Evolutionary conservation across 2,888 invertebrate species (phyloP).

Genomic region (Platycheirus albimanus): DNA sequence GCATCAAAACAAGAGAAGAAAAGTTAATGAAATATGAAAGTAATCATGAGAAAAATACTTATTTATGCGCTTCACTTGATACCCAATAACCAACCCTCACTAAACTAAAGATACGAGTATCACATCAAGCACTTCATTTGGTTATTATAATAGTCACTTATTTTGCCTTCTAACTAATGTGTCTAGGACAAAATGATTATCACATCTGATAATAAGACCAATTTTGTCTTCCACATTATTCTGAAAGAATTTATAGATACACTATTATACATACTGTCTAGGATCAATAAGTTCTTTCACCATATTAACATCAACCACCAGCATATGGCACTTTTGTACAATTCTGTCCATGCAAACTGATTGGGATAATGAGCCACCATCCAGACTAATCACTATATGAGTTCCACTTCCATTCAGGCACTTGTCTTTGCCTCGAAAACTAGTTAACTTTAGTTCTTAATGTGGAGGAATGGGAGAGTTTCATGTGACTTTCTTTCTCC

Average conservation of each 20-base stretch:
- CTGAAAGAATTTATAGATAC: constrained; percentile 28
- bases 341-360: constrained; percentile 54
- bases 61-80: neutral
- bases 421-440: neutral
- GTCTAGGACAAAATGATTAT: no score
- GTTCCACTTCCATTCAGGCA: constrained; percentile 22
- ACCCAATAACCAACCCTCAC: no score
- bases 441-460: constrained; percentile 17
- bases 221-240: constrained; percentile 20
- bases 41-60: constrained; percentile 2
- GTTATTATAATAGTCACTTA: constrained; percentile 20
- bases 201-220: constrained; percentile 41
- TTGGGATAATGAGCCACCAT: constrained; percentile 64
- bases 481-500: constrained; percentile 52
- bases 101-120: no score
- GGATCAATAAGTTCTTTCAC: constrained; percentile 42
- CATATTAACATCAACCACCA: no score
- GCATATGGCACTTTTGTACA: constrained; percentile 45
- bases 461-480: constrained; percentile 38
- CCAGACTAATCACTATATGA: constrained; percentile 38
- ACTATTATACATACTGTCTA: neutral
- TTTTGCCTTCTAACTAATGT: constrained; percentile 6
- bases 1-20: neutral
- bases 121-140: constrained; percentile 33
- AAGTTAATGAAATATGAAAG: constrained; percentile 8